A percentile compares a stretch with the other conserved stretches of the same genome.
These are phyloP conservation scores for Eubasilissa splendida DNA, from an alignment of 2,888 invertebrate genomes.

Conservation along the genomic window DNA sequence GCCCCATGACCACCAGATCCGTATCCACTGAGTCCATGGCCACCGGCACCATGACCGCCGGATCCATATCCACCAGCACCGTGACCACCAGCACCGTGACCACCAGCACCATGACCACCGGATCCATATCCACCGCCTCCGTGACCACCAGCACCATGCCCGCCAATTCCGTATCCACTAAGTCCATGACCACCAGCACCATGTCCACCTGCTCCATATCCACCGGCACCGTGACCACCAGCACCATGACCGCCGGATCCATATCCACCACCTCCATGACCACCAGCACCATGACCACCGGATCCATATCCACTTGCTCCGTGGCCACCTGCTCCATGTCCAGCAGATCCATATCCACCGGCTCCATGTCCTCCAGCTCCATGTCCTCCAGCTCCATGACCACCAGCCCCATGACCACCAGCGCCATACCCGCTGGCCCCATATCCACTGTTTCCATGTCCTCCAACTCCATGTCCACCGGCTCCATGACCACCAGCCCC, in stretches of 20 bases:
- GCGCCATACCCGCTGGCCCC: slow-evolving; percentile 59
- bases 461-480: too few relatives aligned
- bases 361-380: not conserved
- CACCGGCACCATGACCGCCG: slow-evolving; percentile 8
- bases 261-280: slow-evolving; percentile 59
- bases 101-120: not conserved
- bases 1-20: slow-evolving; percentile 36
- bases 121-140: slow-evolving; percentile 59
- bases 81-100: not conserved
- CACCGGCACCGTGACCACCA: not conserved
- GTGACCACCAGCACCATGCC: not conserved
- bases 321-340: not conserved
- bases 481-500: not conserved
- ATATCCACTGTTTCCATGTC: not conserved
- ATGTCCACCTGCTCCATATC: not conserved
- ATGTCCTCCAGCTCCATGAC: not conserved
- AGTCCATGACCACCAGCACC: not conserved
- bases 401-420: slow-evolving; percentile 62
- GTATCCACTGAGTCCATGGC: slow-evolving; percentile 63
- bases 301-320: slow-evolving; percentile 59
- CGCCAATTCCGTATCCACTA: slow-evolving; percentile 59
- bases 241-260: not conserved
- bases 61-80: slow-evolving; percentile 33
- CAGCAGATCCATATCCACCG: slow-evolving; percentile 59
- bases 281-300: not conserved